Percentiles rank a stretch among this genome's conserved stretches.
phyloP scores from a whole-genome alignment of 2,797 vertebrate genomes.

The Varecia variegata region DNA sequence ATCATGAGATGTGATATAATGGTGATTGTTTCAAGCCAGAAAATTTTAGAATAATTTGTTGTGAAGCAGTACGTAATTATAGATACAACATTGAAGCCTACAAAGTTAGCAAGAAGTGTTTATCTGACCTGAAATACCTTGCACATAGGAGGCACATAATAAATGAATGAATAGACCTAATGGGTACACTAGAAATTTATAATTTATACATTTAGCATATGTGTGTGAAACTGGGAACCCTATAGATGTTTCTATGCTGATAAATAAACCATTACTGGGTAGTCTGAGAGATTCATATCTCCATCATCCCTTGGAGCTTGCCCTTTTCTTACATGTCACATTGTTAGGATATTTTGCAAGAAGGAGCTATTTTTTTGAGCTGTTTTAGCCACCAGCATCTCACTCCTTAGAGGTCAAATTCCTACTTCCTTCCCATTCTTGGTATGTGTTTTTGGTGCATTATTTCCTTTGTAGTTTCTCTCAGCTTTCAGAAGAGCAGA shows the following conservation, averaged over 20 bases:
- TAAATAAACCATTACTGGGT: neutral
- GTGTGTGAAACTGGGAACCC: neutral
- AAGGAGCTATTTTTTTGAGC: neutral
- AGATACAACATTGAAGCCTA: neutral
- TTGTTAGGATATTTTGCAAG: neutral
- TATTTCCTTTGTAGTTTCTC: neutral
- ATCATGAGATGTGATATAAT: neutral
- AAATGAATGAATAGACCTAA: neutral
- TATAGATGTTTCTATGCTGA: neutral
- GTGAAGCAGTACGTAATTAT: neutral
- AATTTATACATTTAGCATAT: neutral
- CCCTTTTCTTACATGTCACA: neutral
- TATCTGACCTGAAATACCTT: neutral
- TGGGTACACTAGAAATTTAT: neutral
- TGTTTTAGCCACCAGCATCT: neutral
- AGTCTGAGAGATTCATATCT: neutral
- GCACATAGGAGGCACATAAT: neutral
- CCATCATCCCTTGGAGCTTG: neutral
- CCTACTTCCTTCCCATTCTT: neutral
- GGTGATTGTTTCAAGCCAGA: neutral
- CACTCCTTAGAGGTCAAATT: conserved; percentile 39
- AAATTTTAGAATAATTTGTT: neutral
- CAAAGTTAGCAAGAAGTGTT: neutral
- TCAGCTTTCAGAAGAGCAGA: conserved; percentile 5
- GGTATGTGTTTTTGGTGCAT: neutral